Evolutionary conservation across 1,140 invertebrate species (phyloP), one percentile per base, ranked within the genome.

Genomic region (Octopus bimaculoides): DNA sequence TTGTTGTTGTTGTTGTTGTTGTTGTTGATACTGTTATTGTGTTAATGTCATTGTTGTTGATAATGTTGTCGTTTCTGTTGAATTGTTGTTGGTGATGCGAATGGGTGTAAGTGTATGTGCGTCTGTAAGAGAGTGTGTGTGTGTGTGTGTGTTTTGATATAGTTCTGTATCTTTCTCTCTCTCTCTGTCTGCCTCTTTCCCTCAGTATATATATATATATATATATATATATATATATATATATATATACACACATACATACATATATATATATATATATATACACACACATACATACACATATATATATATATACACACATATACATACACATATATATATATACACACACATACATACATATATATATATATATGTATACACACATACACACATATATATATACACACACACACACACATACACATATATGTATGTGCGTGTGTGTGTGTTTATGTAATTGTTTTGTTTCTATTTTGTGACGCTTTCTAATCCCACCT

Each of bases 221-320:
- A 61, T 61, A 61, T 61, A 61, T 61, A 61, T 61, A 61, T 61
- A 61, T 10, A 61, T 61, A 61, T 61, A 61, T 61, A 61, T 61
- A 61, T 61, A 61, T 3, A 61, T 61, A 61, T 61, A 61, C 9
- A 61, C 17, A 61, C 3, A 61, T 61, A 61, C 17, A 61, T 61
- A 61, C 3, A 61, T 61, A 3, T 61, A 61, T 10, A 61, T 61
- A 61, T 61, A 61, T 61, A 61, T 61, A 61, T 61, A 61, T 61
- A 61, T 61, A 61, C 1, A 3, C 3, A 3, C 3, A 61, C 3
- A 61, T 61, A 61, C 3, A 61, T 61, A 61, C 3, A 61, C 1
- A 3, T 61, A 61, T 61, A 61, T 61, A 61, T 61, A 3, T 61
- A 61, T 61, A 61, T 61, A 61, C 3, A 61, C 1, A 61, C 3